A percentile compares a stretch with the other conserved stretches of the same genome.
Evolutionary conservation across 2,113 vertebrate species (phyloP).

Genomic region (Panurus biarmicus): DNA sequence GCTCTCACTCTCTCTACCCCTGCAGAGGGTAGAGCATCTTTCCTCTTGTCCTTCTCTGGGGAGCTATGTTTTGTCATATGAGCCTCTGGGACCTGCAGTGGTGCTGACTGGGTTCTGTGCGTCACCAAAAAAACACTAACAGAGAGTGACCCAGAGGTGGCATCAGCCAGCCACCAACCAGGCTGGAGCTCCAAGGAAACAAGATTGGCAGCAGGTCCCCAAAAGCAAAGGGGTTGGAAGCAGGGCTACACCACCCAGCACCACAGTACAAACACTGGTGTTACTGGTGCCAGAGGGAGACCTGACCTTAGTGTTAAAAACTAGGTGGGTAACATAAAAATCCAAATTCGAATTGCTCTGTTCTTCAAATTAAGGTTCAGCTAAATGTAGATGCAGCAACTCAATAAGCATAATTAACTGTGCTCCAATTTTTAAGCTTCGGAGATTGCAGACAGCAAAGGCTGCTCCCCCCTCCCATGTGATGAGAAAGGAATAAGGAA

Average conservation of each 20-base stretch:
- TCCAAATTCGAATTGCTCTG: not conserved
- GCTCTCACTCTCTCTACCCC: too few relatives aligned
- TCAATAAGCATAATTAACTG: not conserved
- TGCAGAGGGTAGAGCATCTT: not conserved
- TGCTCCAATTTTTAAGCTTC: not conserved
- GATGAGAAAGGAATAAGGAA: not conserved
- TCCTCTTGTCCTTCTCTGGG: not conserved
- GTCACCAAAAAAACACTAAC: not conserved
- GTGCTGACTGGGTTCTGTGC: not conserved
- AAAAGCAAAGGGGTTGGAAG: not conserved
- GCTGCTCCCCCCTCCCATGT: not conserved
- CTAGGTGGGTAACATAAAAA: accelerated
- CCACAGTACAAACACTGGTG: not conserved
- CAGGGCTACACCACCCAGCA: not conserved
- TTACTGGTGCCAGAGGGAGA: not conserved
- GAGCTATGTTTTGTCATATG: not conserved
- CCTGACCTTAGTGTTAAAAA: not conserved
- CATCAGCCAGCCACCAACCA: not conserved
- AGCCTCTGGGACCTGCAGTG: not conserved
- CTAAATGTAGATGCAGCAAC: not conserved
- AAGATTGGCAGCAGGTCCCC: not conserved
- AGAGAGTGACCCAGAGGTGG: not conserved
- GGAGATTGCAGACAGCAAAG: not conserved
- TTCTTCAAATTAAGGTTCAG: not conserved
- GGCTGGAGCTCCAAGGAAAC: not conserved